Evolutionary conservation across 2,888 invertebrate species (phyloP).

Genomic region (Kryphioiulus occultus): DNA sequence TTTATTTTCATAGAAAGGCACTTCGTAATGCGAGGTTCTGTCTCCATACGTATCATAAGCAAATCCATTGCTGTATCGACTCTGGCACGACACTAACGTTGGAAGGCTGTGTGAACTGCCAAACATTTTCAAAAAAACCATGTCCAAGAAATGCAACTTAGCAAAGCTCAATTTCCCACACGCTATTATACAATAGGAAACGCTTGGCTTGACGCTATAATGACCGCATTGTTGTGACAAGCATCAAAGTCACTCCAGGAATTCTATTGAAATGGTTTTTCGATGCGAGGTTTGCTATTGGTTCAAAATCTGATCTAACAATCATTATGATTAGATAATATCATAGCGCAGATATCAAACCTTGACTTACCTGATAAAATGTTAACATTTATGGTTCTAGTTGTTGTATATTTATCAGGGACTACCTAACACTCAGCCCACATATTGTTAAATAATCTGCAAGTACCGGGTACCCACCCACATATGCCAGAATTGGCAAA

Average conservation of each 20-base stretch:
- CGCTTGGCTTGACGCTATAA: neutral
- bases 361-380: neutral
- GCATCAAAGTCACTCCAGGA: slow-evolving; percentile 32
- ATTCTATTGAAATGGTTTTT: slow-evolving; percentile 12
- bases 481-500: neutral
- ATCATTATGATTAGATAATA: neutral
- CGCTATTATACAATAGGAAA: neutral
- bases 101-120: slow-evolving; percentile 2
- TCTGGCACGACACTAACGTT: neutral
- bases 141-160: slow-evolving; percentile 1
- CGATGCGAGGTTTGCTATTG: neutral
- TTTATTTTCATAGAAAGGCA: neutral
- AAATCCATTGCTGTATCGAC: neutral
- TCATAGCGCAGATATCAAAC: neutral
- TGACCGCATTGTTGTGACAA: slow-evolving; percentile 17
- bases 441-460: slow-evolving; percentile 17
- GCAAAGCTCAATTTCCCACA: neutral
- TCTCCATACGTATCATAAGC: neutral
- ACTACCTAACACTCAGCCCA: neutral
- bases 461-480: neutral
- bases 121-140: slow-evolving; percentile 19
- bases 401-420: neutral
- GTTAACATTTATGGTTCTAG: neutral
- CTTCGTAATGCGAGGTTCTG: neutral
- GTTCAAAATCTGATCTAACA: neutral